Evolutionary conservation across 1,140 invertebrate species (phyloP).

Genomic region (Choristoneura fumiferana): DNA sequence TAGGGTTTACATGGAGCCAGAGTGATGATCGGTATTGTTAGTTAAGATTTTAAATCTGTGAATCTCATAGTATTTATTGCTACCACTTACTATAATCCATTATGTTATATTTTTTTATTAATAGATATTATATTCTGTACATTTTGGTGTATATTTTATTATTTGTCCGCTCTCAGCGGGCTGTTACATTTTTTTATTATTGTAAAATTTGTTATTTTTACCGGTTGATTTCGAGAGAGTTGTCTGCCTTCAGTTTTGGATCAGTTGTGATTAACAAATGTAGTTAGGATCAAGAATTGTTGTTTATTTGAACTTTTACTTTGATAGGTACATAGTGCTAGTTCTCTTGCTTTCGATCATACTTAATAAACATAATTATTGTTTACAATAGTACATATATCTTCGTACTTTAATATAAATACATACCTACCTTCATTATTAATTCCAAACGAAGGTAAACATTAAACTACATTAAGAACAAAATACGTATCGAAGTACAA

Average conservation of each 20-base stretch:
- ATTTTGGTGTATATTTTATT: constrained; percentile 78
- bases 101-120: constrained; percentile 74
- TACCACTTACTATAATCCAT: constrained; percentile 73
- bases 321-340: constrained; percentile 26
- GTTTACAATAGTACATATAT: constrained; percentile 41
- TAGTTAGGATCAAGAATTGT: constrained; percentile 57
- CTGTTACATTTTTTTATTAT: constrained; percentile 71
- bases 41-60: constrained; percentile 77
- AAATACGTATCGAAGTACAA: constrained; percentile 77
- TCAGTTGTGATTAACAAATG: constrained; percentile 57
- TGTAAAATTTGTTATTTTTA: constrained; percentile 74
- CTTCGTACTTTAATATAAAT: constrained; percentile 27
- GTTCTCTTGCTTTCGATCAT: constrained; percentile 6
- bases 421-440: constrained; percentile 49
- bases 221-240: constrained; percentile 65
- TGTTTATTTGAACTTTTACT: constrained; percentile 55
- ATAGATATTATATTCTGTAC: constrained; percentile 77
- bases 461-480: constrained; percentile 56
- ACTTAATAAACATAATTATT: constrained; percentile 4
- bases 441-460: constrained; percentile 54
- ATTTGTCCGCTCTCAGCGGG: constrained; percentile 66
- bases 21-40: constrained; percentile 73
- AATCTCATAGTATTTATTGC: constrained; percentile 79
- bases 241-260: constrained; percentile 55
- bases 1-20: constrained; percentile 65